phyloP scores from a whole-genome alignment of 2,797 vertebrate genomes.

The Dromococcyx pavoninus region DNA sequence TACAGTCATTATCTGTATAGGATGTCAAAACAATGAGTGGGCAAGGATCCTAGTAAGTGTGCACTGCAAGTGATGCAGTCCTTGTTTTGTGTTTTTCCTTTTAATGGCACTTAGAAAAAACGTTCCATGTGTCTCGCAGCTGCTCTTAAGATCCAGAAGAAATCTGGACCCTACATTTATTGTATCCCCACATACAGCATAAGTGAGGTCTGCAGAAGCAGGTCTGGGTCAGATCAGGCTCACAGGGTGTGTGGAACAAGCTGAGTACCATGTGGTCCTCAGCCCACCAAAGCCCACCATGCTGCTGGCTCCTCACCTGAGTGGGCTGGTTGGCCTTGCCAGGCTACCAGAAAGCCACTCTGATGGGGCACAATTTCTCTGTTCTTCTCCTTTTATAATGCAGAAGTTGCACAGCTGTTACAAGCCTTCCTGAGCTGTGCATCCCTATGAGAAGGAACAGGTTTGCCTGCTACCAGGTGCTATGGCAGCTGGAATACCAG shows the following conservation, averaged over 20 bases:
- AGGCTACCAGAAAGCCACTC: background rate
- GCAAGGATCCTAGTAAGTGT: background rate
- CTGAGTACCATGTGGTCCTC: background rate
- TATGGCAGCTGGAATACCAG: background rate
- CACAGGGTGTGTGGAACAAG: background rate
- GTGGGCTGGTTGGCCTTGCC: background rate
- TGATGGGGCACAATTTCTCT: background rate
- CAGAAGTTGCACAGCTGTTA: background rate
- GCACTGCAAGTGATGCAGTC: background rate
- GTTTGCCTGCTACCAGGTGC: background rate
- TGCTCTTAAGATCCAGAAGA: background rate
- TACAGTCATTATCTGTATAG: background rate
- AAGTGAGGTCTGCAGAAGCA: background rate
- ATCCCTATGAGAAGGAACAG: background rate
- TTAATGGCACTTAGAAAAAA: background rate
- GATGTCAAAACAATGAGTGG: conserved; percentile 16
- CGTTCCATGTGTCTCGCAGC: background rate
- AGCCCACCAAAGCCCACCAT: background rate
- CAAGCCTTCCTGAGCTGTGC: background rate
- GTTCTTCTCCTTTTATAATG: background rate
- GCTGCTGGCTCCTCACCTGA: background rate
- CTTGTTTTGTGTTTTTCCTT: background rate
- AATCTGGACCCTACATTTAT: background rate
- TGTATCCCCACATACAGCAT: background rate
- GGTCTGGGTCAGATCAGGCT: background rate